Conservation (phyloP, 1,140 invertebrate species). For the Drosophila sturtevanti region DNA sequence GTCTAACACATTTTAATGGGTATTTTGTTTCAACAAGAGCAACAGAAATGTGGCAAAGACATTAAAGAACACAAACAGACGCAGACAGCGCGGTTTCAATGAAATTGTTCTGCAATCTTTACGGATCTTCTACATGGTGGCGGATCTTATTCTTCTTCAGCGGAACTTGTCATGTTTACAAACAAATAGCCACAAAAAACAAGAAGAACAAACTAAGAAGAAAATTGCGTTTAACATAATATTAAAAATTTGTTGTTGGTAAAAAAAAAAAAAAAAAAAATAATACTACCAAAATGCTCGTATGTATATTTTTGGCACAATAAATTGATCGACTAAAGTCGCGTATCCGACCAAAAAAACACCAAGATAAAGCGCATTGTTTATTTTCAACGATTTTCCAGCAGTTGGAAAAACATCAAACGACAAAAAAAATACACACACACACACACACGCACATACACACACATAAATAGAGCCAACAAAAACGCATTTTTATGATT, state of each 20-base stretch:
- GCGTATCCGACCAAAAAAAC: conserved; percentile 13
- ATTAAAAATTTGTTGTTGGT: conserved; percentile 41
- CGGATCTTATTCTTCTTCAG: conserved; percentile 50
- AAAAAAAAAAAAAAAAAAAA: conserved; percentile 41
- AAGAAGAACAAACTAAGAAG: conserved; percentile 10
- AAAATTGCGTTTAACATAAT: conserved; percentile 38
- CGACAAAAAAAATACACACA: conserved; percentile 62
- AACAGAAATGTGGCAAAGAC: conserved; percentile 60
- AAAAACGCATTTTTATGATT: conserved; percentile 68
- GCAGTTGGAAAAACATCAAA: conserved; percentile 67
- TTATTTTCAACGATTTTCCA: conserved; percentile 64
- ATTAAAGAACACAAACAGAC: conserved; percentile 61
- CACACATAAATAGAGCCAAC: conserved; percentile 46
- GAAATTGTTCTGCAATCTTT: conserved; percentile 47
- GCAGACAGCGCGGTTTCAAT: conserved; percentile 68
- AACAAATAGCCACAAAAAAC: conserved; percentile 50
- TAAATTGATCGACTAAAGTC: conserved; percentile 56
- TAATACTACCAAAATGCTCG: conserved; percentile 47
- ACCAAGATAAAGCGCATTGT: conserved; percentile 40
- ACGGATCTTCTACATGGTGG: background rate
- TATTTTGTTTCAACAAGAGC: conserved; percentile 75
- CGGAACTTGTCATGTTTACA: conserved; percentile 79
- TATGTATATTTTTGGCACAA: conserved; percentile 54
- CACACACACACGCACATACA: conserved; percentile 12
- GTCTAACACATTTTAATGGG: conserved; percentile 65